Percentiles rank a stretch among this genome's conserved stretches.
Conservation (phyloP, 2,888 invertebrate species). For the Pinctada fucata region DNA sequence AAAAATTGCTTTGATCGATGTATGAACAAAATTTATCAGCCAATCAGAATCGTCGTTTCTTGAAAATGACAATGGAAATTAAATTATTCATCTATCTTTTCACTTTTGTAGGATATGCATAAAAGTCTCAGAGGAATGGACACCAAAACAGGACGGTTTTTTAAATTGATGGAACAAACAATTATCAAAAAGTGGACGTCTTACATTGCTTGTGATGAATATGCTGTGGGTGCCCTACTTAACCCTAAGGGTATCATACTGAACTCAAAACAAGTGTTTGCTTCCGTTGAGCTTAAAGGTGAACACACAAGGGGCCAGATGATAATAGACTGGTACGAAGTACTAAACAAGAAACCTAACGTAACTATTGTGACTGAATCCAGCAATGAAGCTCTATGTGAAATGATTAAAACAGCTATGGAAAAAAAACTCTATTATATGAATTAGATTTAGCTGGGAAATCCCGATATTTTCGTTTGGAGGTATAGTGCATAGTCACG, state of each 20-base stretch:
- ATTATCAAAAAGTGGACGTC: background rate
- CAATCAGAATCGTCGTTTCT: too few species aligned
- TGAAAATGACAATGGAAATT: too few species aligned
- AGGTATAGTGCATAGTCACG: too few species aligned
- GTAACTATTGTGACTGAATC: slow-evolving; percentile 49
- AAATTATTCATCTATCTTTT: too few species aligned
- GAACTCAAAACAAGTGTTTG: slow-evolving; percentile 44
- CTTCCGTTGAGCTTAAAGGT: slow-evolving; percentile 52
- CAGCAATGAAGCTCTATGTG: slow-evolving; percentile 27
- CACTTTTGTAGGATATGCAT: too few species aligned
- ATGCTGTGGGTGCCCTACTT: slow-evolving; percentile 44
- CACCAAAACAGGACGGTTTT: too few species aligned
- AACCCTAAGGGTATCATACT: slow-evolving; percentile 39
- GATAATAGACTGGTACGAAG: slow-evolving; percentile 52
- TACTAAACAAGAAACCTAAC: slow-evolving; percentile 40
- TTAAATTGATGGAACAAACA: too few species aligned
- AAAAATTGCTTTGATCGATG: too few species aligned
- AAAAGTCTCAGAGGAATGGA: too few species aligned
- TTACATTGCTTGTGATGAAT: slow-evolving; percentile 41
- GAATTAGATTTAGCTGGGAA: too few species aligned
- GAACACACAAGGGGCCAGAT: slow-evolving; percentile 54
- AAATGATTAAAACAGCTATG: slow-evolving; percentile 33
- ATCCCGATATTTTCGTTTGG: too few species aligned
- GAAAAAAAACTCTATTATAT: background rate
- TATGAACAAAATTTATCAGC: too few species aligned